Evolutionary conservation across 2,113 vertebrate species (phyloP), one percentile per base, ranked within the genome.

Genomic region (Spheniscus mendiculus): DNA sequence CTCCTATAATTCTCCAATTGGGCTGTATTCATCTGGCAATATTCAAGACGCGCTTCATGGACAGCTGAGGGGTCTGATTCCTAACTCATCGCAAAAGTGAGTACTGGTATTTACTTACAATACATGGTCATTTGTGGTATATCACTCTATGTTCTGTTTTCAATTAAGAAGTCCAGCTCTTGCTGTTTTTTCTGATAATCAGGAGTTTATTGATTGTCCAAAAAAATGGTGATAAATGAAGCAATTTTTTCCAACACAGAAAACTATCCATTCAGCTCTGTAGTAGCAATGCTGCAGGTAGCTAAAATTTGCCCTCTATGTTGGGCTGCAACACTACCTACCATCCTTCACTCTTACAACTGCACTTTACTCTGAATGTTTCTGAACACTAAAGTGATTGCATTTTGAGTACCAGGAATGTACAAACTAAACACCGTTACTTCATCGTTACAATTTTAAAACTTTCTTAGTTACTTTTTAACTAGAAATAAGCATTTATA

Each of bases 1-100:
- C 30, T 97, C 99, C 98, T 99, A 99, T 99, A 99, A 99, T 98
- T 99, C 99, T 67, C 99, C 99, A 59, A 99, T 99, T 94, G 99
- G 99, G 96, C 99, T 99, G 78, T 99, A 99, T 98, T 99, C 99
- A 93, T 98, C 99, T 76, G 99, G 99, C 97, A 99, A 99, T 98
- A 99, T 99, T 94, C 99, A 99, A 98, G 99, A 99, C 1, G 99
- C 99, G 1, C 99, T 99, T 90, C 99, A 99, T 2, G 99, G 99
- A 88, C 99, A 99, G 96, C 99, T 99, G 94, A 98, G 99, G 80
- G 99, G 99, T 89, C 98, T 99, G 74, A 98, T 99, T 77, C 98
- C 97, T 80, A 98, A 97, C 58, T 98, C 98, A n/a, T 97, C 98
- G 0, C 98, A 98, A 97, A 98, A 98, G 99, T 99, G 98, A 99